Evolutionary conservation across 2,113 vertebrate genomes (phyloP).

Genomic region (Geococcyx californianus): DNA sequence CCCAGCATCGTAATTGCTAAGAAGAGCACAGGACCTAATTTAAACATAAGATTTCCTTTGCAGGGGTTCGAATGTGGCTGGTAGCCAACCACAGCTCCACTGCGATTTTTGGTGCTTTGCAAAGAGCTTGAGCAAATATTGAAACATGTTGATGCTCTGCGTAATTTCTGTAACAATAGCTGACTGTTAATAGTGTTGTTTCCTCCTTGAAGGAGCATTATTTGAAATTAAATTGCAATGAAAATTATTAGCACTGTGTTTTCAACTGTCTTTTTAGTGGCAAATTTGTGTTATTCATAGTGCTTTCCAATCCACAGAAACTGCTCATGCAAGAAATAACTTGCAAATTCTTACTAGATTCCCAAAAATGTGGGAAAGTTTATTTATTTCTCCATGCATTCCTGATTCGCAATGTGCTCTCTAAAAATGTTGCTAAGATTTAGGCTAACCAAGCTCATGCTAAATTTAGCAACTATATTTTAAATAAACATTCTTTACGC

Average conservation of each 20-base stretch:
- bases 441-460: constrained; percentile 74
- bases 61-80: neutral
- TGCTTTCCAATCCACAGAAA: neutral
- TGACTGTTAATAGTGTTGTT: neutral
- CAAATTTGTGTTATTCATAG: neutral
- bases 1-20: neutral
- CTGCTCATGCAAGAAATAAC: constrained; percentile 76
- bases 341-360: constrained; percentile 77
- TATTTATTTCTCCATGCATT: constrained; percentile 97
- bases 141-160: neutral
- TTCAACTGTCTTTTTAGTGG: neutral
- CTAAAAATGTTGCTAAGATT: constrained; percentile 76
- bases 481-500: constrained; percentile 78
- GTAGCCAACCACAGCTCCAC: neutral
- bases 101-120: neutral
- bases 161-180: neutral
- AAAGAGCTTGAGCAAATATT: constrained; percentile 30
- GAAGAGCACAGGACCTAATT: neutral
- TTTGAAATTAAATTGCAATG: neutral
- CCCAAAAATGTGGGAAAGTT: constrained; percentile 91
- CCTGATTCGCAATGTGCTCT: constrained; percentile 88
- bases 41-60: neutral
- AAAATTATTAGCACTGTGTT: neutral
- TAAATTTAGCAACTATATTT: constrained; percentile 87
- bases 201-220: neutral